Evolutionary conservation across 2,888 invertebrate species (phyloP), one percentile per base, ranked within the genome.

Genomic region (Aricia artaxerxes): DNA sequence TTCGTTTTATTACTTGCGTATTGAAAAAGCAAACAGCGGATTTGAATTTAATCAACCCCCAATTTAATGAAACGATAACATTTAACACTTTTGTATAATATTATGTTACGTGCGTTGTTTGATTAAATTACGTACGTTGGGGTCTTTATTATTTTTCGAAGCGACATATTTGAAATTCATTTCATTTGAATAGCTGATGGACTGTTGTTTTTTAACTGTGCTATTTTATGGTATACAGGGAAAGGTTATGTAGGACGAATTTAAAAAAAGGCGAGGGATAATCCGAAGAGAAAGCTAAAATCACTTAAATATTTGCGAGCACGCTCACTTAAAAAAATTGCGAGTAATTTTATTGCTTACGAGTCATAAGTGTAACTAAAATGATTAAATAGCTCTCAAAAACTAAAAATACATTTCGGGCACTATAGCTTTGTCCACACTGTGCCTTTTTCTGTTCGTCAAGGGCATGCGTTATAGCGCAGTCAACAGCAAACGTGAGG

Each of bases 1-100:
- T 85, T 84, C 87, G 82, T 88, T 88, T 88, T 88, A 88, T 88
- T 86, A 84, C 85, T 82, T 84, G 83, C 83, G 84, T 83, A 83
- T 84, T 84, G 83, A 64, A 84, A 84, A 84, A 83, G 84, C 86
- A 87, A 87, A 89, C 87, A 88, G 83, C 82, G 84, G 85, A 87
- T 88, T 89, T 88, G 87, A 85, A 88, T 88, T 90, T 88, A 84
- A 88, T 89, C 88, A 87, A 81, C 82, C 83, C 82, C 80, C 80
- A 81, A 81, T 82, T 82, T 83, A 84, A 84, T 82, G 82, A 83
- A 83, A 82, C 82, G 82, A 83, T 82, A 82, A 86, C 82, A 85
- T 83, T 82, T 81, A 80, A 73, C 73, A 78, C 77, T 80, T 79
- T 53, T 53, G 53, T 49, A 53, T 49, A 44, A 24, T 53, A 75